A percentile compares a stretch with the other conserved stretches of the same genome.
Evolutionary conservation across 1,140 invertebrate genomes (phyloP).

Genomic region (Apis florea): DNA sequence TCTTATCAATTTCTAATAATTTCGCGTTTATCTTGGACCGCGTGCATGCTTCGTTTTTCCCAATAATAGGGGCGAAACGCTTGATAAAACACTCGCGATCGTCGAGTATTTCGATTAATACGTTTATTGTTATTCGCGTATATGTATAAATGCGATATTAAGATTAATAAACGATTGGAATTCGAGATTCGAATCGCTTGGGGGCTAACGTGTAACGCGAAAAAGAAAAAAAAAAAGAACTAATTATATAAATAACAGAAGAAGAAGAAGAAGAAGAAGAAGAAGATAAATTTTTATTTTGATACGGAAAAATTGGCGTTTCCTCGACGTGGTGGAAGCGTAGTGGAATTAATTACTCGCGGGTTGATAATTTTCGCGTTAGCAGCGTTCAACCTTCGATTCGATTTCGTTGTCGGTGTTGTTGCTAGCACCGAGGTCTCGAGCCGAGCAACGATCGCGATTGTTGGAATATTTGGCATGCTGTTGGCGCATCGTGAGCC

Average conservation of each 20-base stretch:
- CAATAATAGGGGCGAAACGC: too few species aligned
- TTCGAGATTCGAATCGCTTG: too few species aligned
- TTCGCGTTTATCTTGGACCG: background rate
- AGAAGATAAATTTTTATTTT: background rate
- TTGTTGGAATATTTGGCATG: constrained; percentile 50
- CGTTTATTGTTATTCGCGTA: too few species aligned
- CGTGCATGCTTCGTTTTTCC: too few species aligned
- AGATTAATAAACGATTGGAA: too few species aligned
- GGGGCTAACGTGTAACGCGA: background rate
- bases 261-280: too few species aligned
- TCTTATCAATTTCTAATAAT: constrained; percentile 1
- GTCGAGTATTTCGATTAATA: too few species aligned
- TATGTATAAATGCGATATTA: too few species aligned
- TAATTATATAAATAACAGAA: too few species aligned
- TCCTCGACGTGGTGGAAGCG: constrained; percentile 21
- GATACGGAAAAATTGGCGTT: constrained; percentile 36
- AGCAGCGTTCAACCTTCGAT: constrained; percentile 53
- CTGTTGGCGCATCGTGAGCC: constrained; percentile 30
- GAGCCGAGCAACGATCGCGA: constrained; percentile 27
- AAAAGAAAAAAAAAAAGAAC: too few species aligned
- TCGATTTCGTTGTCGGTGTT: constrained; percentile 36
- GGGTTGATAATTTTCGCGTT: constrained; percentile 58
- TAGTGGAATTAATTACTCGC: constrained; percentile 52
- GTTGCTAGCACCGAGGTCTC: background rate
- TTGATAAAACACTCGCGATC: too few species aligned